These are phyloP conservation scores for Diorhabda carinulata DNA, from an alignment of 1,140 invertebrate species.

Conservation along the genomic window DNA sequence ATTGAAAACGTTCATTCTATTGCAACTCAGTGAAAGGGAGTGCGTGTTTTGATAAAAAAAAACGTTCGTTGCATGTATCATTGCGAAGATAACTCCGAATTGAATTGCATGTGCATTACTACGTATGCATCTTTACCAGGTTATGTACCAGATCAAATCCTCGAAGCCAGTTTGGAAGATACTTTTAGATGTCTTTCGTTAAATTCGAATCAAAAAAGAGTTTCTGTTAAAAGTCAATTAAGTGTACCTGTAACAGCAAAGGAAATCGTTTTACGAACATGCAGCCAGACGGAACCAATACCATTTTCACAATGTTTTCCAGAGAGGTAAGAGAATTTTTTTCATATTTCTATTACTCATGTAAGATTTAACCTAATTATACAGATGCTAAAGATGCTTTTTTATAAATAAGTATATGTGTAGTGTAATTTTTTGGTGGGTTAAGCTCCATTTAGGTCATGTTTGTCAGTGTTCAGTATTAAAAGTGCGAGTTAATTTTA, in stretches of 20 bases:
- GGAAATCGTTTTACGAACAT: constrained; percentile 60
- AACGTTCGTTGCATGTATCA: constrained; percentile 23
- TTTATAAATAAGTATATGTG: no score
- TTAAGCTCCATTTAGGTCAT: no score
- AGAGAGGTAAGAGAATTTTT: constrained; percentile 51
- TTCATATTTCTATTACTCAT: not conserved
- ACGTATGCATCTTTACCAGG: constrained; percentile 30
- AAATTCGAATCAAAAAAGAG: constrained; percentile 8
- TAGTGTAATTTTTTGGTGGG: no score
- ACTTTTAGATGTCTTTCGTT: constrained; percentile 26
- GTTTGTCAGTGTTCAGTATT: no score
- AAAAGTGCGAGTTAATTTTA: no score
- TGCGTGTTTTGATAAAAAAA: not conserved
- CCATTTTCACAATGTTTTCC: constrained; percentile 61
- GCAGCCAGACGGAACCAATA: constrained; percentile 58
- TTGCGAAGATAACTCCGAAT: constrained; percentile 18
- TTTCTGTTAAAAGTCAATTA: constrained; percentile 6
- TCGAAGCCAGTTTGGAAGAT: constrained; percentile 27
- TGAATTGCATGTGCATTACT: constrained; percentile 28
- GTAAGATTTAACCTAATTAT: no score
- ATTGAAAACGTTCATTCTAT: not conserved
- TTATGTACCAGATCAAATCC: constrained; percentile 25
- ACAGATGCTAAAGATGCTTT: no score
- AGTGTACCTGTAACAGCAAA: constrained; percentile 42
- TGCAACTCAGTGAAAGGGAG: not conserved